Conservation (phyloP, 2,113 vertebrate genomes). For the Nothoprocta pentlandii region DNA sequence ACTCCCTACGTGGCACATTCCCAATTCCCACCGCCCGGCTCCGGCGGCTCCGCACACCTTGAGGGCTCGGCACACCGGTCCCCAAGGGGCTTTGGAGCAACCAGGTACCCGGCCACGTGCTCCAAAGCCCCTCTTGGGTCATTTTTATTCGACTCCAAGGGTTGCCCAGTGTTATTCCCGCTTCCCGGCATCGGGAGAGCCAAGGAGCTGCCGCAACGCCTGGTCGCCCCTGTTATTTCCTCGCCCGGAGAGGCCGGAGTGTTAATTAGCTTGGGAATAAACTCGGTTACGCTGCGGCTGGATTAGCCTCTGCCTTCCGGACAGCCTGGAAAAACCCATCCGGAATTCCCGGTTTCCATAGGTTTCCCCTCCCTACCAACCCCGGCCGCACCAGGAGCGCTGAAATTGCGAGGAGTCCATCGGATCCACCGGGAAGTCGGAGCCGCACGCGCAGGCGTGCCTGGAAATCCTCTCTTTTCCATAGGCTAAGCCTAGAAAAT, state of each 20-base stretch:
- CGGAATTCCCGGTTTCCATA: no score
- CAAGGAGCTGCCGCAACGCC: background rate
- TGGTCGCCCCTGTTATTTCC: background rate
- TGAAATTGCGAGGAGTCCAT: background rate
- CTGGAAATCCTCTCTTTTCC: background rate
- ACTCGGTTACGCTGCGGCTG: background rate
- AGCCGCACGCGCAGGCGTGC: background rate
- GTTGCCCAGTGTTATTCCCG: background rate
- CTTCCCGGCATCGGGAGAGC: background rate
- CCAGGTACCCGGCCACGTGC: background rate
- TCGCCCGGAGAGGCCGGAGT: background rate
- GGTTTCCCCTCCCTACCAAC: background rate
- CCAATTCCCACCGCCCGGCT: background rate
- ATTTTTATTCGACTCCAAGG: background rate
- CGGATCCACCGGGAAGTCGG: background rate
- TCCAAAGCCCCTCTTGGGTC: background rate
- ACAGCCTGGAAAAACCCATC: background rate
- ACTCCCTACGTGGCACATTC: background rate
- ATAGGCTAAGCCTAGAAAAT: background rate
- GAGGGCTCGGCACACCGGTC: background rate
- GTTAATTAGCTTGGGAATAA: background rate
- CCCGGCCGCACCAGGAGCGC: background rate
- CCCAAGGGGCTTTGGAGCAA: background rate
- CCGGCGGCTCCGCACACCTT: background rate
- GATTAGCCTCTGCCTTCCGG: background rate